Evolutionary conservation across 1,140 invertebrate species (phyloP).

Genomic region (Drosophila hydei): DNA sequence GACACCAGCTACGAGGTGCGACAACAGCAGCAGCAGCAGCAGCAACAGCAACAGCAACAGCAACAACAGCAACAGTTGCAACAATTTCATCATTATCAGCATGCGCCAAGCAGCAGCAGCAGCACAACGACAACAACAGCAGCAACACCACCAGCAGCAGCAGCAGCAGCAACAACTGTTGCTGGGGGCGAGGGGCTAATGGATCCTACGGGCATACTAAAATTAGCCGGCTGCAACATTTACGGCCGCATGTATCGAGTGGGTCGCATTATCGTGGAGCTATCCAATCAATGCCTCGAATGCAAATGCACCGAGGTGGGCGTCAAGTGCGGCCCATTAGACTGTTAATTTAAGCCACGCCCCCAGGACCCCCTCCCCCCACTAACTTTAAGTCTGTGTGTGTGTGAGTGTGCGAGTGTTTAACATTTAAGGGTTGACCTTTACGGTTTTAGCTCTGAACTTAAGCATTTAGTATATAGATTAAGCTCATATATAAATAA

Average conservation of each 20-base stretch:
- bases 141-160: slow-evolving; percentile 8
- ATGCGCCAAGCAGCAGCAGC: slow-evolving; percentile 55
- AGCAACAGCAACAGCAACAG: slow-evolving; percentile 29
- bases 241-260: slow-evolving; percentile 95
- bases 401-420: neutral
- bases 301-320: slow-evolving; percentile 94
- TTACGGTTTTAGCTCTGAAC: slow-evolving; percentile 2
- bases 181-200: slow-evolving; percentile 45
- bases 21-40: slow-evolving; percentile 59
- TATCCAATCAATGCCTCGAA: slow-evolving; percentile 92
- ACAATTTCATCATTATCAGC: slow-evolving; percentile 74
- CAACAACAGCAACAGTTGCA: slow-evolving; percentile 44
- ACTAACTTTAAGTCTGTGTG: slow-evolving; percentile 3
- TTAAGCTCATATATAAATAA: neutral
- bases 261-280: slow-evolving; percentile 92
- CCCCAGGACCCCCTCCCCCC: slow-evolving; percentile 9
- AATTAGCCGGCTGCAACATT: slow-evolving; percentile 95
- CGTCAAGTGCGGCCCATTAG: slow-evolving; percentile 91
- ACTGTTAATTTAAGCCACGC: slow-evolving; percentile 85
- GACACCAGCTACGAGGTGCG: slow-evolving; percentile 80
- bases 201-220: slow-evolving; percentile 86
- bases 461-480: slow-evolving; percentile 26
- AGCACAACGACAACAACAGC: slow-evolving; percentile 27
- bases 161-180: slow-evolving; percentile 14
- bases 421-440: slow-evolving; percentile 8